Evolutionary conservation across 2,797 vertebrate species (phyloP), one percentile per base, ranked within the genome.

Genomic region (Lycodopsis pacificus): DNA sequence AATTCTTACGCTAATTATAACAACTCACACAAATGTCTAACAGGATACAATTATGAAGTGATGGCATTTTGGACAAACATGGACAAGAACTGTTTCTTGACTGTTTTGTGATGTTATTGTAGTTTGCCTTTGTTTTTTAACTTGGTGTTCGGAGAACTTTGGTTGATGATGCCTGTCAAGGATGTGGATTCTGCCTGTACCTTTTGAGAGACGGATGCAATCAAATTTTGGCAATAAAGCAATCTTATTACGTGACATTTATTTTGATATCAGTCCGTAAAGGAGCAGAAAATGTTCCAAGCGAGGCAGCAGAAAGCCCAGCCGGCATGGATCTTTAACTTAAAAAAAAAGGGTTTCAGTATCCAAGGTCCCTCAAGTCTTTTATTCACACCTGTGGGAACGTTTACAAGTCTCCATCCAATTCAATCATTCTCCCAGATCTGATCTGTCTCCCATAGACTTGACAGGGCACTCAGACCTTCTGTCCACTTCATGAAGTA

Each of bases 391-490:
- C 57, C 65, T 77, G 7, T 48, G 62, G 53, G 34, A 80, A 77
- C 15, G 3, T 76, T 86, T 83, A 61, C 40, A 77, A 56, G 20
- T 76, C 71, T 77, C 51, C 8, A 71, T 79, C 49, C 66, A 81
- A 46, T 65, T 75, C 58, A 81, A 81, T 80, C 71, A 51, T 51
- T 49, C 72, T 71, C 65, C 82, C 56, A 77, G 56, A 87, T 85
- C 71, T 49, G 49, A 69, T 74, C 25, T 0, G 19, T 49, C 9
- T 48, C 36, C 71, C 4, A 3, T 40, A 14, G 27, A 76, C 56
- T 38, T 59, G 79, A 81, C 62, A 74, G 71, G 77, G 80, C 48
- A 71, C 70, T 74, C 61, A 77, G 58, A 82, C 76, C 27, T 53
- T 71, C 66, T 79, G 83, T 74, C 80, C n/a, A 36, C 51, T 56